Evolutionary conservation across 1,140 invertebrate genomes (phyloP).

Genomic region (Phenacoccus solenopsis): DNA sequence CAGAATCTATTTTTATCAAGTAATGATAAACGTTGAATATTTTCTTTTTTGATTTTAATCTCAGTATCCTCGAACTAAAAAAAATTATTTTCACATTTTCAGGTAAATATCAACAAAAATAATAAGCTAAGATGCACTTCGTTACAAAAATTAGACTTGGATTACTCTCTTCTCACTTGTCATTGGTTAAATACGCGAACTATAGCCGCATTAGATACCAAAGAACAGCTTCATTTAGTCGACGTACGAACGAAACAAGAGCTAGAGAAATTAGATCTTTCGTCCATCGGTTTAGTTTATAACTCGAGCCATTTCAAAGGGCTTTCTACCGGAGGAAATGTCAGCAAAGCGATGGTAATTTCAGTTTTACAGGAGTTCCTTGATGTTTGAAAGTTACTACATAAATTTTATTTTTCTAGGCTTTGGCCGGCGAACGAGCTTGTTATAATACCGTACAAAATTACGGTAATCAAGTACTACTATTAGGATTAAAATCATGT

Average conservation of each 20-base stretch:
- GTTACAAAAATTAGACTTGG: conserved; percentile 29
- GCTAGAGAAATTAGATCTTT: conserved; percentile 68
- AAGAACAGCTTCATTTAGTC: conserved; percentile 73
- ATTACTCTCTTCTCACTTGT: conserved; percentile 38
- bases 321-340: conserved; percentile 61
- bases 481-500: conserved; percentile 70
- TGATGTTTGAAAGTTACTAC: not conserved
- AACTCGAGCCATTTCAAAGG: conserved; percentile 86
- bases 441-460: conserved; percentile 83
- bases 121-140: conserved; percentile 20
- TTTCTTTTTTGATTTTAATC: too few relatives aligned
- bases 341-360: conserved; percentile 52
- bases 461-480: conserved; percentile 63
- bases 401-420: conserved; percentile 39
- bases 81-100: too few relatives aligned
- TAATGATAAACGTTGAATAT: conserved; percentile 30
- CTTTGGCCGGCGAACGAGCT: conserved; percentile 68
- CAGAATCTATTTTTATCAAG: conserved; percentile 70
- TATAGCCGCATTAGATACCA: conserved; percentile 68
- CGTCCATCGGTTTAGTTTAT: conserved; percentile 75
- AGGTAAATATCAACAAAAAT: conserved; percentile 21
- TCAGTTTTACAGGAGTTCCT: not conserved
- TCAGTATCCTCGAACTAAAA: not conserved
- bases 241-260: conserved; percentile 78
- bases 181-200: conserved; percentile 82